phyloP scores from a whole-genome alignment of 2,888 invertebrate genomes.

The Acrocyrtus sp. region DNA sequence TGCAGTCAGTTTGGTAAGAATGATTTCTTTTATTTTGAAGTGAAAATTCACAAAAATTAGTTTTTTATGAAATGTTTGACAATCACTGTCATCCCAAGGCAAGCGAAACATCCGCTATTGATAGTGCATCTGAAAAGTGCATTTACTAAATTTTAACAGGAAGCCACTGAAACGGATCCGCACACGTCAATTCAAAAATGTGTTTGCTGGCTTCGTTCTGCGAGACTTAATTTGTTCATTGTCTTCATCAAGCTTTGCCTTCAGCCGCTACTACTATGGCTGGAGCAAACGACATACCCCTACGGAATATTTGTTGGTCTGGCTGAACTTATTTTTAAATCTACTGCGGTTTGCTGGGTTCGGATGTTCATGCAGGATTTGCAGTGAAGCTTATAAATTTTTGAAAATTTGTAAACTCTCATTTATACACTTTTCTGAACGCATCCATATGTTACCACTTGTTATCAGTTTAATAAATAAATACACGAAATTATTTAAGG shows the following conservation, averaged over 20 bases:
- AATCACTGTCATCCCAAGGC: too few species aligned
- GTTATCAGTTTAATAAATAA: not conserved
- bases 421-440: too few species aligned
- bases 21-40: not conserved
- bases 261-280: constrained; percentile 39
- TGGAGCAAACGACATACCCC: constrained; percentile 26
- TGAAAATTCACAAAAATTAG: too few species aligned
- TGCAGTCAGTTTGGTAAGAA: constrained; percentile 51
- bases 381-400: constrained; percentile 26
- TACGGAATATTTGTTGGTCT: constrained; percentile 45
- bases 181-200: constrained; percentile 58
- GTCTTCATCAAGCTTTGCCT: constrained; percentile 51
- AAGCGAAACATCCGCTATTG: too few species aligned
- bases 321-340: constrained; percentile 51
- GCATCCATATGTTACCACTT: too few species aligned
- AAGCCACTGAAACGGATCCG: constrained; percentile 57
- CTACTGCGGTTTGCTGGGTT: constrained; percentile 47
- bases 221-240: constrained; percentile 43
- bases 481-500: too few species aligned
- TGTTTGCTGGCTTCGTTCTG: constrained; percentile 54
- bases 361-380: constrained; percentile 56
- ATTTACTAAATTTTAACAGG: constrained; percentile 31
- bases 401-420: not conserved
- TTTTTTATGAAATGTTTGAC: too few species aligned
- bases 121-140: not conserved